Evolutionary conservation across 2,797 vertebrate species (phyloP).

Genomic region (Rostrhamus sociabilis): DNA sequence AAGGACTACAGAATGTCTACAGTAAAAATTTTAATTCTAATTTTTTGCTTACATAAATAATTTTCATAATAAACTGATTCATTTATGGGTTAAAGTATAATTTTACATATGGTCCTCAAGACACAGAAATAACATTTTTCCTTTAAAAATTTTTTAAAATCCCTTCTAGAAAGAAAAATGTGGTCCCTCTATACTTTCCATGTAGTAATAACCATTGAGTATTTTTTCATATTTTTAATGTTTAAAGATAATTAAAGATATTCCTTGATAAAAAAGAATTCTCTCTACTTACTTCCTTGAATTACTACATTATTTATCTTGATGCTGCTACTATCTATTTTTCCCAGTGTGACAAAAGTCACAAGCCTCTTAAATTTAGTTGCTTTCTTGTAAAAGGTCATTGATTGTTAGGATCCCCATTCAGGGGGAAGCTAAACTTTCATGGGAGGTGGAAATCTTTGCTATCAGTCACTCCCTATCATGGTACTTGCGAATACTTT

Average conservation of each 20-base stretch:
- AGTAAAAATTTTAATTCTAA: neutral
- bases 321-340: neutral
- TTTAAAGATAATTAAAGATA: neutral
- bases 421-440: neutral
- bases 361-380: neutral
- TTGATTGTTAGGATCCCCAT: neutral
- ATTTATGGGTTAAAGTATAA: neutral
- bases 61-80: neutral
- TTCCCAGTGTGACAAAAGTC: neutral
- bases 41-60: neutral
- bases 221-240: neutral
- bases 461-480: neutral
- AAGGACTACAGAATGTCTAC: neutral
- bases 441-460: neutral
- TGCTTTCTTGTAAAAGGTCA: neutral
- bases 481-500: neutral
- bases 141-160: neutral
- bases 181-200: neutral
- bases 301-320: neutral
- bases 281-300: neutral
- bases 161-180: neutral
- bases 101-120: neutral
- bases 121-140: neutral
- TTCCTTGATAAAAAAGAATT: neutral
- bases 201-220: neutral